Conservation (phyloP, 2,113 vertebrate genomes). For the Glareola pratincola region DNA sequence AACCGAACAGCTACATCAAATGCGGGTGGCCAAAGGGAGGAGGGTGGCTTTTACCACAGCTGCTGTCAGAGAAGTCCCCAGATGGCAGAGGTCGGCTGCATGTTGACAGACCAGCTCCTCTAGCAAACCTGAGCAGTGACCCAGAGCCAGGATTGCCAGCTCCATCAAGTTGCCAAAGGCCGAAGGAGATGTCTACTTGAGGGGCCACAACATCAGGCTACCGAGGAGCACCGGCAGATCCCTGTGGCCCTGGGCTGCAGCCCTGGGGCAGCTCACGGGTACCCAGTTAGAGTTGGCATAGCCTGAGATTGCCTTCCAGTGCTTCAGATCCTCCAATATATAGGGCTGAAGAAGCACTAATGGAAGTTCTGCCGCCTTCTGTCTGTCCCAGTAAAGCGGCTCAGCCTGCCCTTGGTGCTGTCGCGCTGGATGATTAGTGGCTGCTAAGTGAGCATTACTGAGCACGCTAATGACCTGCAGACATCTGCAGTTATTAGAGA, state of each 20-base stretch:
- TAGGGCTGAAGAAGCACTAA: neutral
- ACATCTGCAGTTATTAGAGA: neutral
- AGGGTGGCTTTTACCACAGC: neutral
- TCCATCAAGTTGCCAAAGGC: neutral
- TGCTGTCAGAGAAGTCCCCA: neutral
- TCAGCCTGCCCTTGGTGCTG: neutral
- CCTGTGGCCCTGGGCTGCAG: neutral
- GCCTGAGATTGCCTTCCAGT: neutral
- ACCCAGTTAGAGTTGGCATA: neutral
- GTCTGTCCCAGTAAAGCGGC: rapidly evolving
- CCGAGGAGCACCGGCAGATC: neutral
- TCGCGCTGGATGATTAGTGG: neutral
- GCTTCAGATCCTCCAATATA: neutral
- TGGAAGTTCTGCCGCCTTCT: neutral
- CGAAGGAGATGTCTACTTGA: neutral
- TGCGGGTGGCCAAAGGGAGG: neutral
- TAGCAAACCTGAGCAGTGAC: neutral
- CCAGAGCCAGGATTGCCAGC: neutral
- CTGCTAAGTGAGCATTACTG: neutral
- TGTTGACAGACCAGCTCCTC: neutral
- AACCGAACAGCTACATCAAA: neutral
- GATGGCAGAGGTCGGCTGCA: neutral
- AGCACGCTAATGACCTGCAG: slow-evolving; percentile 2
- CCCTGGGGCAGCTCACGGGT: neutral
- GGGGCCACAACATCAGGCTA: neutral